Evolutionary conservation across 1,140 invertebrate species (phyloP), one percentile per base, ranked within the genome.

Genomic region (Asbolus verrucosus): DNA sequence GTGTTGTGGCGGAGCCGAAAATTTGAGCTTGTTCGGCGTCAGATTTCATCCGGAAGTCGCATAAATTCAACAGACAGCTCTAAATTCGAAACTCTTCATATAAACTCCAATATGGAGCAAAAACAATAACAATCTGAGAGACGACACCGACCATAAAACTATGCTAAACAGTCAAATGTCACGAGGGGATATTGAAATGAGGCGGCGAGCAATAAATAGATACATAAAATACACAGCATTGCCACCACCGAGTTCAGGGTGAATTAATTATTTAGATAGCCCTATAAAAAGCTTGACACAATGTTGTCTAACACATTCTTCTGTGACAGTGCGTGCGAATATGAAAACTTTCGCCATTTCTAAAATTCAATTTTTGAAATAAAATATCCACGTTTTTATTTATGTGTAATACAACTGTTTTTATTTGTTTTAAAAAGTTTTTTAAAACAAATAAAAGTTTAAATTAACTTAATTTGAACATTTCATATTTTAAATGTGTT

Each of bases 11-110:
- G 27, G 16, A 9, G 19, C 11, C 27, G 46, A 54, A 54, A 54
- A 54, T 54, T 54, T 54, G 46, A 54, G 46, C 46, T 54, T 54
- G 21, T 27, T 54, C 21, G 27, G 46, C 46, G 27, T 54, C 46
- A 27, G 46, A 27, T 54, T 54, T 27, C 46, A 54, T 54, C 46
- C 14, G 11, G 14, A 27, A 27, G 21, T 24, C 41, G 16, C 41
- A 46, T 46, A 46, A 46, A 46, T 46, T 46, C 41, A 46, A 46
- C 41, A 46, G 41, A 46, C 41, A 46, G 41, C 41, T 46, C 41
- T 19, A 46, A 46, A 46, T 46, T 46, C 16, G 41, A 46, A 46
- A 46, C 41, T 46, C 41, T 46, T 46, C 16, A 46, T 46, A 46
- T 46, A 46, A 15, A 16, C 41, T 46, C 16, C 14, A 1, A 46